phyloP scores from a whole-genome alignment of 2,797 vertebrate species.

The Phaenicophaeus curvirostris region DNA sequence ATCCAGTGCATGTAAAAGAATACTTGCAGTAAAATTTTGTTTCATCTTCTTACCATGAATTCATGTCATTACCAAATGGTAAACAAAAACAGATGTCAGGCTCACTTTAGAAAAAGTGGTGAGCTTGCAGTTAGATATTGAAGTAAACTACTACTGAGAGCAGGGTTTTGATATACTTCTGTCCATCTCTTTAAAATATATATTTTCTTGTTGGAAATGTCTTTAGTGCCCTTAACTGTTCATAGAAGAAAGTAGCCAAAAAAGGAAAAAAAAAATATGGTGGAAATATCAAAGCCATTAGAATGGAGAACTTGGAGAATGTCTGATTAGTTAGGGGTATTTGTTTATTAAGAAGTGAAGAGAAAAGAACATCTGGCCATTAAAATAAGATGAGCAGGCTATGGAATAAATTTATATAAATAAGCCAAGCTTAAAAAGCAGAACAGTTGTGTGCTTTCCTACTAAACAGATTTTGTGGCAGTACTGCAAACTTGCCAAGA shows the following conservation, averaged over 20 bases:
- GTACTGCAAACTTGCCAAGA: constrained; percentile 47
- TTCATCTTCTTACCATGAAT: constrained; percentile 42
- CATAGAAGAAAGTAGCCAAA: background rate
- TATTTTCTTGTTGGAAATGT: background rate
- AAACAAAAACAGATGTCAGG: constrained; percentile 66
- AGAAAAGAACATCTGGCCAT: constrained; percentile 68
- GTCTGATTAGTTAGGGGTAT: background rate
- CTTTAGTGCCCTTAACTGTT: background rate
- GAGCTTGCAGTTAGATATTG: constrained; percentile 36
- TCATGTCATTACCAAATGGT: constrained; percentile 57
- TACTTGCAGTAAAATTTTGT: constrained; percentile 46
- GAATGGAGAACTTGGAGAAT: background rate
- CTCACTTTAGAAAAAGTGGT: constrained; percentile 35
- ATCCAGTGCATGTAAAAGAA: constrained; percentile 34
- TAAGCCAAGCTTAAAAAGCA: constrained; percentile 52
- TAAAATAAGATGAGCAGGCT: constrained; percentile 57
- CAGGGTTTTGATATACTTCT: background rate
- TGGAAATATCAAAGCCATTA: background rate
- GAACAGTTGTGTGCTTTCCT: constrained; percentile 59
- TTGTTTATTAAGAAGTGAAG: constrained; percentile 47
- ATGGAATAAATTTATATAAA: constrained; percentile 67
- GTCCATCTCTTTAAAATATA: background rate
- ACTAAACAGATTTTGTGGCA: constrained; percentile 61
- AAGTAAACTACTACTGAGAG: constrained; percentile 10
- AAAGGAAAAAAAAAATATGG: background rate